Evolutionary conservation across 2,113 vertebrate genomes (phyloP), one percentile per base, ranked within the genome.

Genomic region (Callocephalon fimbriatum): DNA sequence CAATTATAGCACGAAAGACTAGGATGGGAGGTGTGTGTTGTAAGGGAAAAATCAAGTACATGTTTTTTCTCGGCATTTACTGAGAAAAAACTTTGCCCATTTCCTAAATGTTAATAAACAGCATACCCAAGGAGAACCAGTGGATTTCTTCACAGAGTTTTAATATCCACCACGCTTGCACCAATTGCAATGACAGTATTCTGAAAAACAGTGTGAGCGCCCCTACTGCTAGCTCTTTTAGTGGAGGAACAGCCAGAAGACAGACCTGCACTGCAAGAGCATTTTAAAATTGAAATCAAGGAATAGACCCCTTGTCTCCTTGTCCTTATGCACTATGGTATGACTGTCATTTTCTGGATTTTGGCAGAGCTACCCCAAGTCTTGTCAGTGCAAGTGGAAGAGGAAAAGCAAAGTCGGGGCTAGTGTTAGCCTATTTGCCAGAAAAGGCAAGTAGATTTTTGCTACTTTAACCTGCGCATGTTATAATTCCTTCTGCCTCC

Each of bases 1-100:
- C 65, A 97, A 93, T 96, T 94, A 95, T 84, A 45, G 82, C 51
- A 65, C 73, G 75, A 79, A 82, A 92, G 53, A 82, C 50, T 29
- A 73, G 45, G 35, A 85, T 63, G 40, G 53, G 88, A 95, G 81
- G 26, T 71, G 68, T 26, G 71, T 63, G 18, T 78, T 76, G 42
- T 38, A 61, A 35, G 22, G 18, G 51, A 61, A 58, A 74, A 74
- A 86, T 16, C 61, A 95, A 83, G 89, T 80, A 54, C 68, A 71
- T 93, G 45, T 45, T 87, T 79, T 88, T 86, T 59, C 15, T 42
- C 90, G 81, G 83, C 83, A 79, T 91, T 76, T 61, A 32, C 44
- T 62, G 50, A 81, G 62, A 73, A 88, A 95, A 72, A 96, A 45
- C 16, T 14, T 84, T 80, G 23, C 50, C 70, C 35, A 17, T 86